phyloP scores from a whole-genome alignment of 1,140 invertebrate genomes.

The Zaprionus nigranus region DNA sequence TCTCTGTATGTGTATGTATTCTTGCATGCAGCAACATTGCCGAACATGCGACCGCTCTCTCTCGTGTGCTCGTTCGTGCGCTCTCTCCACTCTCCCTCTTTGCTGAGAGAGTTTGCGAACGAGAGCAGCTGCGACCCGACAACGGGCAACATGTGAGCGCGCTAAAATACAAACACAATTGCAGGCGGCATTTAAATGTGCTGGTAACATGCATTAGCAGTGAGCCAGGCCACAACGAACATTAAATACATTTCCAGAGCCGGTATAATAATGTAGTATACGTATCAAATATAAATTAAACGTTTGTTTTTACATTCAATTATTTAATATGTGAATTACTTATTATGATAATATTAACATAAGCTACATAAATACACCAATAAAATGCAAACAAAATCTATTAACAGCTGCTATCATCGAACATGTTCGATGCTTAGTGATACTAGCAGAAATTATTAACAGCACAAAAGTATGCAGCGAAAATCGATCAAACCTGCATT shows the following conservation, averaged over 20 bases:
- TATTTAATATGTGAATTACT: too few relatives aligned
- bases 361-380: background rate
- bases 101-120: conserved; percentile 15
- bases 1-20: background rate
- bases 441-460: background rate
- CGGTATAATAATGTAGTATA: background rate
- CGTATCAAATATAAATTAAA: too few relatives aligned
- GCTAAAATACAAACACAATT: conserved; percentile 43
- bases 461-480: conserved; percentile 37
- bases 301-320: too few relatives aligned
- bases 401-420: background rate
- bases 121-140: conserved; percentile 36
- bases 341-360: too few relatives aligned
- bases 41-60: background rate
- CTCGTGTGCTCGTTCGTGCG: background rate
- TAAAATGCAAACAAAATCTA: background rate
- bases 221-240: background rate
- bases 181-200: conserved; percentile 46
- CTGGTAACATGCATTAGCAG: conserved; percentile 39
- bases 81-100: conserved; percentile 8
- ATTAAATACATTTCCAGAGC: background rate
- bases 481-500: background rate
- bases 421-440: too few relatives aligned
- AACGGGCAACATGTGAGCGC: conserved; percentile 47
- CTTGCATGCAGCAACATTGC: conserved; percentile 47